phyloP scores from a whole-genome alignment of 2,888 invertebrate genomes.

The Pseudoips prasinana region DNA sequence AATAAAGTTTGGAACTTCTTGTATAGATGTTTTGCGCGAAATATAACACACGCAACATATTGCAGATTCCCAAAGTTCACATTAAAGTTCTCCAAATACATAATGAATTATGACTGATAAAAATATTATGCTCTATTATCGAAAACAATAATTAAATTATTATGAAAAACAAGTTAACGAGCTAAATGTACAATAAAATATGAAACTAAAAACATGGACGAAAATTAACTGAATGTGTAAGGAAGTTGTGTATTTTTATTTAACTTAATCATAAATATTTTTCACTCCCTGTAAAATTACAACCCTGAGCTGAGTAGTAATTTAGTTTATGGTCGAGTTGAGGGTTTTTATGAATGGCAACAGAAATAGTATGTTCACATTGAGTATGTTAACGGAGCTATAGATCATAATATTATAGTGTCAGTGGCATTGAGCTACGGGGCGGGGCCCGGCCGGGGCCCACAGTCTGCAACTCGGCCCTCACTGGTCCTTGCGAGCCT shows the following conservation, averaged over 20 bases:
- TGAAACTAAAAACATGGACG: conserved; percentile 79
- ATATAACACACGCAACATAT: conserved; percentile 61
- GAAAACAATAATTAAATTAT: conserved; percentile 74
- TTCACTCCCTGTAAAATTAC: conserved; percentile 75
- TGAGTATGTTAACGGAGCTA: conserved; percentile 29
- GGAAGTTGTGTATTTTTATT: conserved; percentile 49
- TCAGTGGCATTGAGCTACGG: conserved; percentile 71
- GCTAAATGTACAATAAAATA: conserved; percentile 75
- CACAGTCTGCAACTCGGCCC: conserved; percentile 48
- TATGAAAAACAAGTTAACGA: conserved; percentile 75
- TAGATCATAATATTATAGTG: conserved; percentile 58
- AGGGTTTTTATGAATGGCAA: conserved; percentile 31
- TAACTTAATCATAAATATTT: conserved; percentile 63
- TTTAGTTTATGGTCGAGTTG: conserved; percentile 20
- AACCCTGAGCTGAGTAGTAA: conserved; percentile 41
- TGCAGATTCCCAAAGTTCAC: conserved; percentile 77
- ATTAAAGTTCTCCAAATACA: conserved; percentile 49
- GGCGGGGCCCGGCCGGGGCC: conserved; percentile 48
- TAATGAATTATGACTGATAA: conserved; percentile 63
- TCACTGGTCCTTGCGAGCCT: conserved; percentile 88
- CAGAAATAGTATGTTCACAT: conserved; percentile 24
- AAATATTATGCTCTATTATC: conserved; percentile 70
- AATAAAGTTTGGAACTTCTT: no score
- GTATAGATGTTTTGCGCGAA: no score
- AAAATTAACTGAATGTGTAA: conserved; percentile 73